Conservation (phyloP, 2,888 invertebrate genomes). For the Cantharis nigra region DNA sequence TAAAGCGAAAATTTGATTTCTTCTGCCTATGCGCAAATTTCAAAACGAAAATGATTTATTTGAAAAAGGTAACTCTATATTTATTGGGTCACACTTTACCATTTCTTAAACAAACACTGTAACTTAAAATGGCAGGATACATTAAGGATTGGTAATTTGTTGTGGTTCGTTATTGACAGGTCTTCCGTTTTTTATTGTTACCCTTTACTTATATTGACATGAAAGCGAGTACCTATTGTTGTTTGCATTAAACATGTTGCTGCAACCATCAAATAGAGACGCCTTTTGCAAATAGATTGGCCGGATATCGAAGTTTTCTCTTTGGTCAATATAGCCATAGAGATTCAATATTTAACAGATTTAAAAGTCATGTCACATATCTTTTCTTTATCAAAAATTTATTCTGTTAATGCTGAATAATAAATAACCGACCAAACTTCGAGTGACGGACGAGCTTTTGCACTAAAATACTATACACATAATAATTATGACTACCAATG, state of each 20-base stretch:
- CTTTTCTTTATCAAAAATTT: neutral
- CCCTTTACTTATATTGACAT: constrained; percentile 10
- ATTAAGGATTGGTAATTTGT: constrained; percentile 25
- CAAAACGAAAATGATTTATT: neutral
- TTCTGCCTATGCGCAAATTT: neutral
- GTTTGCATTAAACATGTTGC: constrained; percentile 18
- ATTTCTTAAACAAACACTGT: constrained; percentile 15
- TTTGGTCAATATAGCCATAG: constrained; percentile 1
- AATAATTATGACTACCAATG: neutral
- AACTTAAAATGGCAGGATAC: constrained; percentile 27
- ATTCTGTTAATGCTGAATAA: neutral
- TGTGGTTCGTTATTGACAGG: constrained; percentile 17
- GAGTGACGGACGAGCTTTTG: neutral
- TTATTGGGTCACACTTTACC: constrained; percentile 8
- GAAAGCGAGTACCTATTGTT: constrained; percentile 7
- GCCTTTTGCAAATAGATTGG: constrained; percentile 16
- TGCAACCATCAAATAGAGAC: neutral
- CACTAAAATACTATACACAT: neutral
- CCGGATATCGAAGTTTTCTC: neutral
- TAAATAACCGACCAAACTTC: neutral
- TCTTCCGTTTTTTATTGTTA: constrained; percentile 15
- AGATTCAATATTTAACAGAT: constrained; percentile 10
- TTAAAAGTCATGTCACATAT: constrained; percentile 3
- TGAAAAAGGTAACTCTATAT: constrained; percentile 14
- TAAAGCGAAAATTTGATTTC: neutral